Percentiles rank a stretch among this genome's conserved stretches.
Evolutionary conservation across 2,888 invertebrate species (phyloP).

Genomic region (Eristalis arbustorum): DNA sequence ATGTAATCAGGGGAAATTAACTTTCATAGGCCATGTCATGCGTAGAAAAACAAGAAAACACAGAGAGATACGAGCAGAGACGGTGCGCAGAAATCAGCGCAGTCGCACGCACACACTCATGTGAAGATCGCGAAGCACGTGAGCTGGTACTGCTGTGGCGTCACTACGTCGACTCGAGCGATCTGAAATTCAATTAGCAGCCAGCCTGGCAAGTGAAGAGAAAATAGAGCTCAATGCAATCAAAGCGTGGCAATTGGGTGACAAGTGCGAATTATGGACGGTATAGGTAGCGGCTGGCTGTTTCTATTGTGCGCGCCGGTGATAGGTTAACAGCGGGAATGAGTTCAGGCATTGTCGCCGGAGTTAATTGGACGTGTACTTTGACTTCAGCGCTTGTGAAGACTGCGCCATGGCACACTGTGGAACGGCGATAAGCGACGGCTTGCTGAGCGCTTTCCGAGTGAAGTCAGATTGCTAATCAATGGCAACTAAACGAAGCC

Average conservation of each 20-base stretch:
- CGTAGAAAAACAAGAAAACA: neutral
- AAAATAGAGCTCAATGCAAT: neutral
- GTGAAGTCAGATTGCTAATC: neutral
- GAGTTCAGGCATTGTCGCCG: constrained; percentile 11
- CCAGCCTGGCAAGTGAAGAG: neutral
- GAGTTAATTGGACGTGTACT: neutral
- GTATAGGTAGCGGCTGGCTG: neutral
- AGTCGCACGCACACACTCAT: neutral
- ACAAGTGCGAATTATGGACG: neutral
- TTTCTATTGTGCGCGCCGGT: constrained; percentile 46
- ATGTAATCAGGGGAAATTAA: constrained; percentile 29
- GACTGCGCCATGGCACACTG: neutral
- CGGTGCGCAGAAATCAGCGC: neutral
- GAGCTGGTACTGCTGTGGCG: neutral
- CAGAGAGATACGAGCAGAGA: neutral
- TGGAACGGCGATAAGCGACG: neutral
- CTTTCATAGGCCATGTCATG: constrained; percentile 21
- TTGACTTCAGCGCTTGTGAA: neutral
- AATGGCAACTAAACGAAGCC: neutral
- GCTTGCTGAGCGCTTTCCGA: neutral
- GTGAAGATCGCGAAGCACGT: neutral
- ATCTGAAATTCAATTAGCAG: neutral
- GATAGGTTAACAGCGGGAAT: constrained; percentile 43
- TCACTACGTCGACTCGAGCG: neutral
- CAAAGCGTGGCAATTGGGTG: neutral